Conservation (phyloP, 2,113 vertebrate genomes). For the Xiphias gladius region DNA sequence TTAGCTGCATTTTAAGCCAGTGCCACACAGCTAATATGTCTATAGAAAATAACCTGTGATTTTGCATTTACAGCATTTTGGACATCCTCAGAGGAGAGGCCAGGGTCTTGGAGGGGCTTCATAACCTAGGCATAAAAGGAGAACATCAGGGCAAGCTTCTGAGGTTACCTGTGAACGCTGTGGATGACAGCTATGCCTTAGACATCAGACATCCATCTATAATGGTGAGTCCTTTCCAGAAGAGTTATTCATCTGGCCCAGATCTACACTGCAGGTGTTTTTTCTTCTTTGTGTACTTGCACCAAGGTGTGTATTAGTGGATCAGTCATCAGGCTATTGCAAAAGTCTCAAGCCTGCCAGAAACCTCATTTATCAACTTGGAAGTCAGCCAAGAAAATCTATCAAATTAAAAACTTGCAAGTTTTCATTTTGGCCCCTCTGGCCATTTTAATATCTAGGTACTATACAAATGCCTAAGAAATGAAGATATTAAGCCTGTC, state of each 20-base stretch:
- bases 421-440: conserved; percentile 41
- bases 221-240: conserved; percentile 84
- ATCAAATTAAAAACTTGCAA: conserved; percentile 62
- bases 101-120: conserved; percentile 91
- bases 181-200: conserved; percentile 87
- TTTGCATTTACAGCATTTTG: conserved; percentile 80
- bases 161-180: conserved; percentile 83
- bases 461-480: conserved; percentile 36
- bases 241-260: conserved; percentile 15
- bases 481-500: conserved; percentile 38
- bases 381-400: conserved; percentile 57
- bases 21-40: not conserved
- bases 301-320: conserved; percentile 33
- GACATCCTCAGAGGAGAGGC: conserved; percentile 91
- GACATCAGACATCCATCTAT: conserved; percentile 93
- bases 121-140: conserved; percentile 89
- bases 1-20: not conserved
- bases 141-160: conserved; percentile 87
- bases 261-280: conserved; percentile 36
- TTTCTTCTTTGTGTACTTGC: conserved; percentile 26
- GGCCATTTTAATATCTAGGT: conserved; percentile 49
- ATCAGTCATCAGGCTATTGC: conserved; percentile 51
- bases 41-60: conserved; percentile 6
- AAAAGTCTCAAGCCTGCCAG: conserved; percentile 43
- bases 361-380: conserved; percentile 56